Base-by-base conservation (phyloP, 2,888 invertebrate species). In the Agrotis segetum region DNA sequence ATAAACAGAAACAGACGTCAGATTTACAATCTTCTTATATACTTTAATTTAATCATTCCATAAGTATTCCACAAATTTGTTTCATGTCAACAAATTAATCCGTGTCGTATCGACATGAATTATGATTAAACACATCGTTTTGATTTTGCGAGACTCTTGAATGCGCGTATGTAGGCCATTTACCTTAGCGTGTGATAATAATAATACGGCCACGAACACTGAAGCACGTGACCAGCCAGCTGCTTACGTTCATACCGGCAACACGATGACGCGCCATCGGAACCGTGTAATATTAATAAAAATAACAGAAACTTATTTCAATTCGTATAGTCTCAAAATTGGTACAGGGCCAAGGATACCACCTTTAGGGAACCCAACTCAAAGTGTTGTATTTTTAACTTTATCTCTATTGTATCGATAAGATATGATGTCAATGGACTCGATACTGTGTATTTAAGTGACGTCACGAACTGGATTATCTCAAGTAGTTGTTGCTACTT, bases 111-210 rank as follows among this genome's bases (percentile, higher is more conserved):
- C 65, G 55, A 74, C 56, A 58, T 66, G 21, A 67, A 29, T 52
- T 69, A 74, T 55, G 56, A 63, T 69, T 59, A 58, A 21, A 29
- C 47, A 61, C 21, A 64, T 56, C 55, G 59, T 55, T 50, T 62
- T 68, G 56, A 61, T 75, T 79, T 69, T 77, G 68, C 67, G 65
- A 70, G 50, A 61, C 17, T 65, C 71, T 64, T 56, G 34, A 75
- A 79, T 60, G n/a, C 56, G 55, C 53, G 55, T 71, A 73, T 79
- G 77, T 76, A 84, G 84, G 86, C 79, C 86, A 74, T 85, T 85
- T 85, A 85, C 84, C 86, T 84, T 79, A 84, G 76, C 69, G 67
- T 79, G 79, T 74, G 84, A 77, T 81, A 82, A 78, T 85, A 80
- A 84, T 77, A 80, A 76, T 79, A 81, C 67, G 74, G 66, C 53